Base-by-base conservation (phyloP, 1,140 invertebrate species). In the Eumaeus atala region DNA sequence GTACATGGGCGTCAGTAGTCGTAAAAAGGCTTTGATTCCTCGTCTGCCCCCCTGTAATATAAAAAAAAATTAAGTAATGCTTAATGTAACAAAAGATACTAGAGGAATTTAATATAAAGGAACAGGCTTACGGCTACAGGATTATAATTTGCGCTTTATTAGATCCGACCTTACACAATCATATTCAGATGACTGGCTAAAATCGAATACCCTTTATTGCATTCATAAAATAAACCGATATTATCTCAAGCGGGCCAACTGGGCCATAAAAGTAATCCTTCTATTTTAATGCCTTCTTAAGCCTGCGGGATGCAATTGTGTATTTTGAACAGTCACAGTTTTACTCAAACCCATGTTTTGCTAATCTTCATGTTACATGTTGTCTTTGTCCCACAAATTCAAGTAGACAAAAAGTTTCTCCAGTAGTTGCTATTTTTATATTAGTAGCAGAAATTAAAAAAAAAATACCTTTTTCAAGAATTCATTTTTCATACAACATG, bases 151-250 rank as follows among this genome's bases (percentile, higher is more conserved):
- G 50, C 52, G 54, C 54, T 56, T 61, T 63, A 64, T 64, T 54
- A 66, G 68, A 70, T 70, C 64, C 64, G 61, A 60, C 53, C 55
- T 68, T 72, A 70, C 54, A 74, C 67, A 76, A 78, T 83, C 72
- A 67, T 66, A 71, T 70, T 76, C 71, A 74, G 68, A 78, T 70
- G 73, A 81, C 67, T 77, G 64, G 72, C 70, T 77, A 82, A 82
- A 83, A 85, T 81, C 75, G 74, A 84, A 83, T 77, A 80, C 74
- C 75, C 70, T 80, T 84, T 86, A 86, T 82, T 86, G 71, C 72
- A 65, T 60, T 66, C 76, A 84, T 84, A 84, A 85, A 85, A 82
- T 85, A 81, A 77, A 74, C 72, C 74, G 77, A 84, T 86, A 85
- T 85, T 85, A 85, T 85, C 79, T 83, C 70, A 77, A 76, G 74